Evolutionary conservation across 2,797 vertebrate genomes (phyloP), one percentile per base, ranked within the genome.

Genomic region (Eospalax fontanierii): DNA sequence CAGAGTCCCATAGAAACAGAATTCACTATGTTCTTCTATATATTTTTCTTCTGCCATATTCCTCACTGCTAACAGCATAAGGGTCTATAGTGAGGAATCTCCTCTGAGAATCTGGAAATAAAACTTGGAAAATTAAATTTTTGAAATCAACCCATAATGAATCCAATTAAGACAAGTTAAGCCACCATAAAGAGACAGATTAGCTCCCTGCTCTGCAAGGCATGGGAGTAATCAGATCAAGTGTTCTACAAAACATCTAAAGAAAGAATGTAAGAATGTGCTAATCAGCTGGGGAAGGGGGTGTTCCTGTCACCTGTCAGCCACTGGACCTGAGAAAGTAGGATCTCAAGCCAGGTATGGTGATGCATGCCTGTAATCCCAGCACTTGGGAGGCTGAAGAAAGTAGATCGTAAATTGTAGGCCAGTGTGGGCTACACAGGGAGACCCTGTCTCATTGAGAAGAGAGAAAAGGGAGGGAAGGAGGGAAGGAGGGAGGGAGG

Each of bases 71-170:
- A 87, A 43, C 35, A 68, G 30, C 7, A 38, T 14, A 66, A 19
- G 26, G 33, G 22, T 4, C 30, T 38, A 57, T 1, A 82, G 35
- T 43, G n/a, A 94, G 71, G 54, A 81, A 78, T 90, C 43, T 24
- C 21, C 76, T 87, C 65, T 11, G 38, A 66, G 54, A 94, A 91
- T 57, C 61, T 73, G 50, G 46, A 87, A 71, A 89, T 74, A 61
- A 73, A 43, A 86, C 50, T 86, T 71, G n/a, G 84, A 79, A 95
- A 93, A 90, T 30, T 35, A 88, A 84, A 90, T 75, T 96, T 74
- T 96, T 85, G 43, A 95, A 93, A 82, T 82, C 74, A 93, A 50
- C 30, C 59, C 94, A 50, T 14, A 83, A 92, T 50, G 71, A 96
- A 86, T 81, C 66, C 90, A 95, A 43, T 79, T 92, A 85, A 85